These are phyloP conservation scores for Steatocranus sp. DNA, from an alignment of 2,797 vertebrate species.

Conservation along the genomic window DNA sequence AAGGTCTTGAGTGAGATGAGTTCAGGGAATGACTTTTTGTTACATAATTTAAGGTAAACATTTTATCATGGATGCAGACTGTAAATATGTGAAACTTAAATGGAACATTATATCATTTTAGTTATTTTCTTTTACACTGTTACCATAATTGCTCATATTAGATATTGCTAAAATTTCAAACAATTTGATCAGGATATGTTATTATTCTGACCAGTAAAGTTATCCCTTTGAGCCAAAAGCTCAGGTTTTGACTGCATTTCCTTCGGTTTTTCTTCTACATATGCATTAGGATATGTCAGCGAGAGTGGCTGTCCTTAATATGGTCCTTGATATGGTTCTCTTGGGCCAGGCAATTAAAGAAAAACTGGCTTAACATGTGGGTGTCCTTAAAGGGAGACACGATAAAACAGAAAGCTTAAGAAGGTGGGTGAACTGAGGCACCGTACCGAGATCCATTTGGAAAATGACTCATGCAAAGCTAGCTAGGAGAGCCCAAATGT, in stretches of 20 bases:
- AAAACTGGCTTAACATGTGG: not conserved
- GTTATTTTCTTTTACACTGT: not conserved
- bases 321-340: not conserved
- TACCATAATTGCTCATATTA: not conserved
- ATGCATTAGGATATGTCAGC: not conserved
- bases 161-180: not conserved
- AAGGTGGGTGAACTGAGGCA: not conserved
- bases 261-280: not conserved
- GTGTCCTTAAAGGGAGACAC: not conserved
- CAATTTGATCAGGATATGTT: not conserved
- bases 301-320: not conserved
- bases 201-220: too few species aligned
- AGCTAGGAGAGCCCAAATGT: not conserved
- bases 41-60: slow-evolving; percentile 7
- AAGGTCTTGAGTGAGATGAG: not conserved
- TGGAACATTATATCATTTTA: not conserved
- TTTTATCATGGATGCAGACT: not conserved
- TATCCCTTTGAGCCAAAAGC: not conserved
- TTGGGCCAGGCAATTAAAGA: not conserved
- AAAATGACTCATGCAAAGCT: not conserved
- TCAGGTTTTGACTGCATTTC: not conserved
- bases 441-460: not conserved
- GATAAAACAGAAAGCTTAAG: not conserved
- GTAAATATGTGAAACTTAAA: not conserved
- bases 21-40: slow-evolving; percentile 20